A percentile compares a stretch with the other conserved stretches of the same genome.
phyloP scores from a whole-genome alignment of 2,113 vertebrate genomes.

The Probosciger aterrimus region DNA sequence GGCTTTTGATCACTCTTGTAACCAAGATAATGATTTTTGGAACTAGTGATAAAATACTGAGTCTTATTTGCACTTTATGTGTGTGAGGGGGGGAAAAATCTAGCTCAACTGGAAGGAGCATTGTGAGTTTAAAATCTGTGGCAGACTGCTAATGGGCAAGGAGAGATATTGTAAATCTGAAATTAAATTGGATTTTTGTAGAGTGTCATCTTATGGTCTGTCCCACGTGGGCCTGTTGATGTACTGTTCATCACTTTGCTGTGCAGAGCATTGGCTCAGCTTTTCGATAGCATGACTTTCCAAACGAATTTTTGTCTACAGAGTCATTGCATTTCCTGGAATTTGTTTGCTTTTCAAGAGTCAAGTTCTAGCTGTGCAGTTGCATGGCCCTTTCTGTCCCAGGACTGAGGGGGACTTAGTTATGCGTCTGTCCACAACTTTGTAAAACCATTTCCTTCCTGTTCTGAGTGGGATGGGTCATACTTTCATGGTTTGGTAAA shows the following conservation, averaged over 20 bases:
- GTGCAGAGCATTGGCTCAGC: neutral
- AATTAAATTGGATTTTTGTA: conserved; percentile 44
- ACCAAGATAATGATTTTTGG: conserved; percentile 12
- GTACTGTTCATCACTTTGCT: conserved; percentile 19
- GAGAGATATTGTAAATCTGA: conserved; percentile 12
- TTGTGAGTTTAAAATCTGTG: conserved; percentile 37
- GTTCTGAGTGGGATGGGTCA: neutral
- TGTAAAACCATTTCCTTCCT: neutral
- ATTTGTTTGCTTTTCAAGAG: conserved; percentile 3
- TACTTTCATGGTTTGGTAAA: neutral
- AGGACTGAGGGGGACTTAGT: neutral
- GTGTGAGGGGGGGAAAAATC: neutral
- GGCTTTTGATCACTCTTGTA: conserved; percentile 47
- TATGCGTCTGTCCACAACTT: neutral
- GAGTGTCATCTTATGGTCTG: conserved; percentile 25
- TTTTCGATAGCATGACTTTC: conserved; percentile 16
- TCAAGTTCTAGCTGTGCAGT: neutral
- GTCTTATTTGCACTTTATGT: conserved; percentile 76
- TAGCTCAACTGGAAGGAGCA: conserved; percentile 49
- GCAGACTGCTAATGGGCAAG: neutral
- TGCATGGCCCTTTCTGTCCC: neutral
- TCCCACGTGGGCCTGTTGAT: neutral
- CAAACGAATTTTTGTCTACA: conserved; percentile 14
- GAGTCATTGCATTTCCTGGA: neutral
- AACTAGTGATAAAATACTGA: conserved; percentile 37